Base-by-base conservation (phyloP, 92 coral and sea anemone genomes). In the Umimayanthus kanabou region DNA sequence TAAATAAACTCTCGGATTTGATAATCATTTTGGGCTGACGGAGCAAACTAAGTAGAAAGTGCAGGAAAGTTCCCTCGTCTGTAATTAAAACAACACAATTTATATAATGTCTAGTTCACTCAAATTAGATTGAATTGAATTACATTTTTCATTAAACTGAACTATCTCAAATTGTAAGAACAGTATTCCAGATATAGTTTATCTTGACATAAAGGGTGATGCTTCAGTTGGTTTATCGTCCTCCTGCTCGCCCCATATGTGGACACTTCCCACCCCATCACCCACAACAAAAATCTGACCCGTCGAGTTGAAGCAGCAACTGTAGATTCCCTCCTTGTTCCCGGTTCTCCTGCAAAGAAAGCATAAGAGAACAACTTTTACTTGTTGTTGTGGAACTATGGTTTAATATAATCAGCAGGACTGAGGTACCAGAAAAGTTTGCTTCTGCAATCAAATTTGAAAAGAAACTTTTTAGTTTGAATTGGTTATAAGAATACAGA, bases 221-320 rank as follows among this genome's bases (percentile, higher is more conserved):
- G 30, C 49, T 25, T 49, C 78, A 83, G 6, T 33, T 30, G 78
- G 22, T 72, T 70, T 49, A 47, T 9, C 22, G n/a, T 83, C 78
- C 28, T 71, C 87, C 22, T 53, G 74, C 25, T 83, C 87, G 28
- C 87, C 87, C 58, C 74, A 83, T 29, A 83, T 47, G 33, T 83
- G 87, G 8, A 83, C 87, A 11, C 65, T 71, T 14, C 87, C 87
- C 5, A 70, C 87, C 16, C 87, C 87, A 29, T 83, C 87, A 18
- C 87, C 87, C 15, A 83, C 87, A n/a, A 69, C 87, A 83, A 83
- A 83, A 16, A 70, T 83, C 28, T 69, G 65, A 53, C 87, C 87
- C 13, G 87, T 83, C 58, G 87, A 83, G 42, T 83, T 83, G 66
- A 83, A 83, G 23, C 87, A 83, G 42, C 87, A 83, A n/a, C 87